Evolutionary conservation across 2,888 invertebrate genomes (phyloP).

Genomic region (Carpatolechia fugitivella): DNA sequence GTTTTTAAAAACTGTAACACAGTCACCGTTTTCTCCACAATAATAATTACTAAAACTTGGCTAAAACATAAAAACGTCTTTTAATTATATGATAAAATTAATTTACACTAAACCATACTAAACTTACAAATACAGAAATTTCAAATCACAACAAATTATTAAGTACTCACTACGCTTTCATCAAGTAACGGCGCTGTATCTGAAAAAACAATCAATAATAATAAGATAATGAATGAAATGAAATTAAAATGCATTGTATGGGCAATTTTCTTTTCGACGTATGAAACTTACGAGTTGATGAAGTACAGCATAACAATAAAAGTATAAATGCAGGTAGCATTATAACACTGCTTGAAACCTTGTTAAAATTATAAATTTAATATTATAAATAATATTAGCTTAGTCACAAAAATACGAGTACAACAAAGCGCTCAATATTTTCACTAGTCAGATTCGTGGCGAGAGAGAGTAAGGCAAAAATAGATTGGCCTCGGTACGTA

Average conservation of each 20-base stretch:
- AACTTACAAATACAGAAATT: too few species aligned
- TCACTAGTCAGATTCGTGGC: neutral
- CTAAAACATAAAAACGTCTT: neutral
- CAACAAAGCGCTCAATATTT: neutral
- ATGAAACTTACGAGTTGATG: too few species aligned
- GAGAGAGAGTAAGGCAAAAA: slow-evolving; percentile 19
- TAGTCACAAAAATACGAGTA: neutral
- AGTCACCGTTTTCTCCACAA: slow-evolving; percentile 40
- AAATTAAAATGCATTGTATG: too few species aligned
- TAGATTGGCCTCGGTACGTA: slow-evolving; percentile 26
- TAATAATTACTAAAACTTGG: neutral
- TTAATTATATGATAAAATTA: neutral
- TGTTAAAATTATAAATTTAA: too few species aligned
- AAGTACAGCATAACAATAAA: too few species aligned
- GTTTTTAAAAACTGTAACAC: slow-evolving; percentile 25
- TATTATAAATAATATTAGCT: too few species aligned
- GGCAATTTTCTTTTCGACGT: too few species aligned
- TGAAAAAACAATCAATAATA: neutral
- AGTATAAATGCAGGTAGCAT: too few species aligned
- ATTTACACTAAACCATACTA: too few species aligned
- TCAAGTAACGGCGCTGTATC: neutral
- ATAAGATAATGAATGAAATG: too few species aligned
- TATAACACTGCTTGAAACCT: too few species aligned
- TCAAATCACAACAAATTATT: too few species aligned
- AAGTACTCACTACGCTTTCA: neutral